Percentiles rank a stretch among this genome's conserved stretches.
Conservation (phyloP, 1,140 invertebrate genomes). For the Oedothorax gibbosus region DNA sequence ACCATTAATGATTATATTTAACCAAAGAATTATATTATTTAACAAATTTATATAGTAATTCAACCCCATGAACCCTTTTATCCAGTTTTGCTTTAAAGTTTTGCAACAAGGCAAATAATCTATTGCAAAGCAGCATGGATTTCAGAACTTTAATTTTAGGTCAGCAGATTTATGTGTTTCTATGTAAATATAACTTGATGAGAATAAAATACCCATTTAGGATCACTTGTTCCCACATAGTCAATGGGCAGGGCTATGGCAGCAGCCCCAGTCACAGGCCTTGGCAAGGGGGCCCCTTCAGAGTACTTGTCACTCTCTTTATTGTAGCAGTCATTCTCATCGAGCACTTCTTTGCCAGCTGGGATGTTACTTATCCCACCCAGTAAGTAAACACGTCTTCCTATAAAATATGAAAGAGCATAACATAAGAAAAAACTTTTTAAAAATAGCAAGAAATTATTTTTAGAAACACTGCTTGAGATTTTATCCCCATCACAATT, state of each 20-base stretch:
- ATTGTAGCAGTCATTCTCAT: constrained; percentile 45
- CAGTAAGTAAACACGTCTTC: constrained; percentile 34
- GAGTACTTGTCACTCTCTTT: constrained; percentile 40
- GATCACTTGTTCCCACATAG: constrained; percentile 40
- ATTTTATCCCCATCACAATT: too few relatives aligned
- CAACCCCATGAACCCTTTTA: too few relatives aligned
- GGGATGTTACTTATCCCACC: constrained; percentile 36
- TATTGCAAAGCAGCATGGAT: too few relatives aligned
- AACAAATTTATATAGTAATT: too few relatives aligned
- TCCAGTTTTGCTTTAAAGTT: too few relatives aligned
- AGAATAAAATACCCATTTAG: constrained; percentile 47
- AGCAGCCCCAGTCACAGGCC: constrained; percentile 38
- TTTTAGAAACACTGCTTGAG: too few relatives aligned
- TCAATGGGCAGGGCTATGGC: constrained; percentile 39
- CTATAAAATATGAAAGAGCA: background rate
- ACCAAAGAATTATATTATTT: too few relatives aligned
- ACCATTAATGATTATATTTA: too few relatives aligned
- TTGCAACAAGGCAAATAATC: too few relatives aligned
- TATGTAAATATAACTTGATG: background rate
- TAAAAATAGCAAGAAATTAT: too few relatives aligned
- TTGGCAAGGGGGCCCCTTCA: constrained; percentile 37
- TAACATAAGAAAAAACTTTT: too few relatives aligned
- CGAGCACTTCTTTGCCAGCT: constrained; percentile 39
- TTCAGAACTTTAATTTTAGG: background rate
- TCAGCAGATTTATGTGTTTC: background rate